These are phyloP conservation scores for Charina bottae DNA, from an alignment of 2,113 vertebrate genomes.

Conservation along the genomic window DNA sequence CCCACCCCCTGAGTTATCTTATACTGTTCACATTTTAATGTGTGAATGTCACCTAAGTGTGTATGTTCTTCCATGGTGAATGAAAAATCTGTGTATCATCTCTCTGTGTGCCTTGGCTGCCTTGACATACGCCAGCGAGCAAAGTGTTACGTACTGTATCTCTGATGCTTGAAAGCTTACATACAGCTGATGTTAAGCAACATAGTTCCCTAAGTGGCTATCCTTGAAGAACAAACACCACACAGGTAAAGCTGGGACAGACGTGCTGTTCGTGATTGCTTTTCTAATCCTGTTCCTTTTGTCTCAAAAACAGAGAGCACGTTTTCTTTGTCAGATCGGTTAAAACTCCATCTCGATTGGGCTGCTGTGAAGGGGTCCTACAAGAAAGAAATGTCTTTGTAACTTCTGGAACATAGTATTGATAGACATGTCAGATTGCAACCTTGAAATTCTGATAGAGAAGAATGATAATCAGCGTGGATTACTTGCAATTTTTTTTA, in stretches of 20 bases:
- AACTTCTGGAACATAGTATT: background rate
- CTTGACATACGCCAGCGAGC: background rate
- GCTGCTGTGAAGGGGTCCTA: background rate
- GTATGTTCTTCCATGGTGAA: background rate
- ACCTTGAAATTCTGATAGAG: background rate
- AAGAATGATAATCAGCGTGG: background rate
- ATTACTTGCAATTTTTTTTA: background rate
- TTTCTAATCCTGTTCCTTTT: background rate
- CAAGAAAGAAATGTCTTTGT: background rate
- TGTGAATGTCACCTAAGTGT: background rate
- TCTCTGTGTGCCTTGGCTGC: background rate
- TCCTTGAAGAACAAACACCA: background rate
- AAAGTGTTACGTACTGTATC: too few species aligned
- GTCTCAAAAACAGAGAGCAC: conserved; percentile 37
- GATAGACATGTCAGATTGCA: background rate
- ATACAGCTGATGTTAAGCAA: background rate
- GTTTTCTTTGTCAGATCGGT: conserved; percentile 31
- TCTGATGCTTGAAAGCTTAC: background rate
- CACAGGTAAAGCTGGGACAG: background rate
- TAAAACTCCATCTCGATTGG: background rate
- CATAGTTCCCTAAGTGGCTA: background rate
- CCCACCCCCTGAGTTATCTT: background rate
- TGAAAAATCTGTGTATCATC: background rate
- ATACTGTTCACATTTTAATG: background rate
- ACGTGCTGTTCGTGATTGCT: background rate